Evolutionary conservation across 2,113 vertebrate species (phyloP), one percentile per base, ranked within the genome.

Genomic region (human (Homo sapiens)): DNA sequence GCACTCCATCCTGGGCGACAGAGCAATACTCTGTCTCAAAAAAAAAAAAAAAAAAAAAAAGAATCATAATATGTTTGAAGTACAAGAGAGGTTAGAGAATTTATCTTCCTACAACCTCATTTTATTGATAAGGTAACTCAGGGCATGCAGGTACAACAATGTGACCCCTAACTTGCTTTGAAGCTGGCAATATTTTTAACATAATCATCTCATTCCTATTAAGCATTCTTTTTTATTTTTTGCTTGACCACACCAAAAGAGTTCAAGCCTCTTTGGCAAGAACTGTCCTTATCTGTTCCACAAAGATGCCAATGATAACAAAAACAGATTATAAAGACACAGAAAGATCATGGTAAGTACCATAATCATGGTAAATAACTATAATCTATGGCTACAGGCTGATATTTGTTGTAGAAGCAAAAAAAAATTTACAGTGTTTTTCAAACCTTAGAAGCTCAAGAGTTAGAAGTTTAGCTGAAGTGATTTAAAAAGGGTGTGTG

Each of bases 171-270:
- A 75, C 40, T 90, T 73, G 43, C 88, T 89, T 89, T 92, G 45
- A 92, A 43, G 32, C 57, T 64, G 66, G 32, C 8, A 55, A 12
- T 16, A 68, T 92, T 96, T 96, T 94, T 55, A 82, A 92, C n/a
- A 32, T 84, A 70, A 48, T 75, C 72, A 22, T 90, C 59, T 32
- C 27, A 73, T 38, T 20, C 38, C 76, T 87, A 43, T 27, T 68
- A 38, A 27, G 55, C 32, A 4, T 66, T 75, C 13, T 30, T 78
- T 48, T 78, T 45, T 68, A 68, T 8, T 32, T 92, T 85, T 93
- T 23, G 18, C 72, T 75, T 70, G 18, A n/a, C 75, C 14, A 45
- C 50, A 83, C 55, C n/a, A 9, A 90, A 91, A 95, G 43, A 72
- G 32, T 45, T 61, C 17, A 61, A 6, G 27, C 50, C 27, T 92